Evolutionary conservation across 2,888 invertebrate genomes (phyloP), one percentile per base, ranked within the genome.

Genomic region (Gari tellinella): DNA sequence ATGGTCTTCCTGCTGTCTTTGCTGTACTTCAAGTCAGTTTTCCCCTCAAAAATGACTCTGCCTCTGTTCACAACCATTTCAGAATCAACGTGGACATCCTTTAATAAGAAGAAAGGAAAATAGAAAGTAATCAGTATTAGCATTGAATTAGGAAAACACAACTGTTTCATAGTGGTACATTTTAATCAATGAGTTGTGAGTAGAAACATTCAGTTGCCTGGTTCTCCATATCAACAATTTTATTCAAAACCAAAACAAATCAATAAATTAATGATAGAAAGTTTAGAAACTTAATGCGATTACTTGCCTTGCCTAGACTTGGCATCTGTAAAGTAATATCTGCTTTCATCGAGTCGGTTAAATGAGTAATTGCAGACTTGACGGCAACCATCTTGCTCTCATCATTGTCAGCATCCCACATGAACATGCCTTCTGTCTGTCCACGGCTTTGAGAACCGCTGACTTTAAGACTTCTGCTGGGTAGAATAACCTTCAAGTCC

Each of bases 361-460:
- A 48, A 41, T 78, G 81, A 26, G 49, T 65, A 25, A 83, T 25
- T 7, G 55, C 70, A 15, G 78, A 68, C 51, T 66, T 73, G 43
- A 83, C 49, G 14, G 68, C 78, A 37, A 86, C 43, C 72, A 80
- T 83, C 64, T 85, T 86, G 14, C 70, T 76, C 31, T 73, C 63
- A 55, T 87, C 87, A 38, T 77, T 65, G 38, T 83, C 85, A 51
- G 81, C 85, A 70, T 87, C 86, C 86, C 86, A 87, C 53, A 72
- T 70, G 55, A 84, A 69, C n/a, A 70, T 51, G 14, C 76, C 75
- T 21, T 81, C 80, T 8, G 72, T 64, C n/a, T 63, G 56, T 23
- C 63, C 58, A 40, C 58, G 66, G 15, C 49, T 40, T 15, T 49
- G 37, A 10, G 75, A 61, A 23, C 78, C 80, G 19, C 45, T 72